A percentile compares a stretch with the other conserved stretches of the same genome.
phyloP scores from a whole-genome alignment of 1,140 invertebrate genomes.

The Pogonomyrmex californicus region DNA sequence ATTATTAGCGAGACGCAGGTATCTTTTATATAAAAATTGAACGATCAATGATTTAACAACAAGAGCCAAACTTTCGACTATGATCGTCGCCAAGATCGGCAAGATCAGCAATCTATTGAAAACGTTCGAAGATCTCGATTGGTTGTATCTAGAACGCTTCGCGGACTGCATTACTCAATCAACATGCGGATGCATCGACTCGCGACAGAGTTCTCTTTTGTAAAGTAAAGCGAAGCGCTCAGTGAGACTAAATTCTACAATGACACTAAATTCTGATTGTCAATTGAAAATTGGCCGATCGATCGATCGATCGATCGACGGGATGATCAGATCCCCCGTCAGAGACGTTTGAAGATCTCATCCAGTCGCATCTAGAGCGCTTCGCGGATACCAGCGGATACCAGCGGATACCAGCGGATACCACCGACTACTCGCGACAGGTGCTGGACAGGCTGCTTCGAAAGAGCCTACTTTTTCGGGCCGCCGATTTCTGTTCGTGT shows the following conservation, averaged over 20 bases:
- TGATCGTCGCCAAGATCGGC: background rate
- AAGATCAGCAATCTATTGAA: too few relatives aligned
- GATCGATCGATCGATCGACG: too few relatives aligned
- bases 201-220: too few relatives aligned
- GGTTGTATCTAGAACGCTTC: too few relatives aligned
- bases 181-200: too few relatives aligned
- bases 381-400: background rate
- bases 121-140: too few relatives aligned
- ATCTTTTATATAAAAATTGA: background rate
- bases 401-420: background rate
- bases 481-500: slow-evolving; percentile 48
- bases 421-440: background rate
- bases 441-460: background rate
- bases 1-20: background rate
- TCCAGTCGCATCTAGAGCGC: background rate
- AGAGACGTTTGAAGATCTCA: background rate
- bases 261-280: background rate
- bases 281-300: background rate
- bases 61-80: background rate
- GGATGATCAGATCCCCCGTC: background rate
- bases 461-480: slow-evolving; percentile 8
- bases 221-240: too few relatives aligned
- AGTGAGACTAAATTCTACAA: too few relatives aligned
- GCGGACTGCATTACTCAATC: too few relatives aligned
- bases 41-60: background rate